Evolutionary conservation across 2,888 invertebrate species (phyloP), one percentile per base, ranked within the genome.

Genomic region (Taenaris catops): DNA sequence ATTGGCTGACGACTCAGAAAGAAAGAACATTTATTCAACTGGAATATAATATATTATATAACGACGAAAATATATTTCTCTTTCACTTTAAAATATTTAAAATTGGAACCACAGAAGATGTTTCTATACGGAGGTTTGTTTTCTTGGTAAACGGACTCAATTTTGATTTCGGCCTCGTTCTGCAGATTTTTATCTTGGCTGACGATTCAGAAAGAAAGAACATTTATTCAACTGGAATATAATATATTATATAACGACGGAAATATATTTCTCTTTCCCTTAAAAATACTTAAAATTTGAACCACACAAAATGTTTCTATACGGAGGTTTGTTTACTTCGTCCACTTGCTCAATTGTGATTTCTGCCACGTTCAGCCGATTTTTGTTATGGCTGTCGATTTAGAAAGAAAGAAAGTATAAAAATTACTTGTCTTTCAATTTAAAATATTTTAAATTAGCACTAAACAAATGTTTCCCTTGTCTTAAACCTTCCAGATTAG

Each of bases 131-230:
- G 75, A n/a, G n/a, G 65, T 34, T 64, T 67, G 44, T 68, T 68
- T 0, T 64, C 38, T 2, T 46, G 41, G 0, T 79, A 75, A 1
- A 67, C 64, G 0, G 83, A 84, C 20, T 86, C 86, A 26, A 86
- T 83, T 0, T 83, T 84, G 18, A 83, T 83, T 40, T 84, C 86
- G 0, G 75, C 76, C 49, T 84, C 86, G 56, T 84, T 78, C 18
- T 83, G 36, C 0, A 80, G 48, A 44, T 84, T 71, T 35, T 76
- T 81, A 53, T 81, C 83, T 70, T 74, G 78, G 20, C 83, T 84
- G 58, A 3, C n/a, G n/a, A 40, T 37, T 24, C 1, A 5, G n/a
- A 7, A 8, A 14, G n/a, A n/a, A n/a, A n/a, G n/a, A n/a, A n/a
- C n/a, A n/a, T n/a, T n/a, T n/a, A n/a, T n/a, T n/a, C n/a, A n/a